A percentile compares a stretch with the other conserved stretches of the same genome.
phyloP scores from a whole-genome alignment of 1,140 invertebrate species.

The Asbolus verrucosus region DNA sequence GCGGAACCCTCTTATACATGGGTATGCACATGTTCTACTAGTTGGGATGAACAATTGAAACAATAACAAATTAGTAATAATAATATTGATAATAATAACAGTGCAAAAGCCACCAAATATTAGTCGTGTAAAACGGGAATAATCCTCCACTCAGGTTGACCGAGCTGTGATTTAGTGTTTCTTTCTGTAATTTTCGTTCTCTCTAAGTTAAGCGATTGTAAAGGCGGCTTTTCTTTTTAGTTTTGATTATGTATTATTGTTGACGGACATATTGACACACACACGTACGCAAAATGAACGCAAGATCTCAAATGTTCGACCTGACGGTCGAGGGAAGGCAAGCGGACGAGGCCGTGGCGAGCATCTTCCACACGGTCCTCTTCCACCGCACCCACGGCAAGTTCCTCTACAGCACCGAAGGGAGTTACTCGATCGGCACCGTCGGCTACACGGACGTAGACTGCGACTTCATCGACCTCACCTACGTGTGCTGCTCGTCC shows the following conservation, averaged over 20 bases:
- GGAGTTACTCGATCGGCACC: conserved; percentile 94
- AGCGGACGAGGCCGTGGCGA: conserved; percentile 93
- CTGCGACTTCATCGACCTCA: conserved; percentile 97
- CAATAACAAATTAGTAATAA: conserved; percentile 11
- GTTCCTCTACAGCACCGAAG: conserved; percentile 94
- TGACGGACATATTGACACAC: background rate
- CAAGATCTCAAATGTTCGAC: conserved; percentile 88
- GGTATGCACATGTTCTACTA: conserved; percentile 69
- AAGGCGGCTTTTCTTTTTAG: conserved; percentile 15
- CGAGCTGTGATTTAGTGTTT: conserved; percentile 47
- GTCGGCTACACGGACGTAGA: conserved; percentile 95
- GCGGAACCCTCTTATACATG: conserved; percentile 93
- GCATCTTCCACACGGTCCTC: conserved; percentile 95
- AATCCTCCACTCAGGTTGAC: conserved; percentile 43
- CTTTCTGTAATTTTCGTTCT: conserved; percentile 13
- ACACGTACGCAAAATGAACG: conserved; percentile 94
- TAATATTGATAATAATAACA: background rate
- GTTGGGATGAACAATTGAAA: conserved; percentile 11
- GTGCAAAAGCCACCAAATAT: conserved; percentile 33
- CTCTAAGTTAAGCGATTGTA: conserved; percentile 13
- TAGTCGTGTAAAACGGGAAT: conserved; percentile 14
- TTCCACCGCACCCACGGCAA: conserved; percentile 96
- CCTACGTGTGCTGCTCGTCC: conserved; percentile 95
- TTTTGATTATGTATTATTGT: conserved; percentile 11
- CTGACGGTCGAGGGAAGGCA: conserved; percentile 92